These are phyloP conservation scores for Seira musarum DNA, from an alignment of 2,888 invertebrate genomes.

Conservation along the genomic window DNA sequence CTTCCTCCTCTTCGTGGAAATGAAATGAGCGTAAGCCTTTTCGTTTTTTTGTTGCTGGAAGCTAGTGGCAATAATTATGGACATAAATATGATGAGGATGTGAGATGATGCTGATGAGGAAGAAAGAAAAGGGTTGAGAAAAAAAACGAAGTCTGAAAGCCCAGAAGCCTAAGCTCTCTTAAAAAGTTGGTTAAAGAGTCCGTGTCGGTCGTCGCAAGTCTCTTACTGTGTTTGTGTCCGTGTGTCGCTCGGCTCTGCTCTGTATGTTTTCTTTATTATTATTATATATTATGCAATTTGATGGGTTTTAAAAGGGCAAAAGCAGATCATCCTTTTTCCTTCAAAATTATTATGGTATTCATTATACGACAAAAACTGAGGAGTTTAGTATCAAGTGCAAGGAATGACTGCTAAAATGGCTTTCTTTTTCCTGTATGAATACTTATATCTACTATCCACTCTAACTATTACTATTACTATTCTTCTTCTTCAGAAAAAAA, in stretches of 20 bases:
- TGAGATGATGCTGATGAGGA: constrained; percentile 61
- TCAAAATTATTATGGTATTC: constrained; percentile 46
- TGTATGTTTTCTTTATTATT: constrained; percentile 62
- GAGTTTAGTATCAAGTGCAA: constrained; percentile 42
- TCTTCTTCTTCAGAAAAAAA: neutral
- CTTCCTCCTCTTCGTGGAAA: constrained; percentile 33
- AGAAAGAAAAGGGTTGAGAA: constrained; percentile 22
- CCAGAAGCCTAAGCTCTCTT: constrained; percentile 28
- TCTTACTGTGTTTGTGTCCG: too few relatives aligned
- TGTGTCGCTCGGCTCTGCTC: too few relatives aligned
- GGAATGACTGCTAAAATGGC: constrained; percentile 52
- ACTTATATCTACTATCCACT: too few relatives aligned
- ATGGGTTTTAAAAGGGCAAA: constrained; percentile 61
- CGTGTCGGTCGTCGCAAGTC: too few relatives aligned
- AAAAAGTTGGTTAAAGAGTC: constrained; percentile 22
- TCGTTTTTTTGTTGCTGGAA: constrained; percentile 36
- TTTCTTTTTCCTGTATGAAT: constrained; percentile 19
- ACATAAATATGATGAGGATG: constrained; percentile 62
- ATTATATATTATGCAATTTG: constrained; percentile 63
- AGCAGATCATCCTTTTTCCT: constrained; percentile 56
- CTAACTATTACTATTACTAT: neutral
- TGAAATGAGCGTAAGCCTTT: neutral
- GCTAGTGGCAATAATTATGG: constrained; percentile 61
- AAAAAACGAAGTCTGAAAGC: constrained; percentile 35
- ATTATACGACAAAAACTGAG: neutral